Evolutionary conservation across 2,888 invertebrate genomes (phyloP).

Genomic region (Seira ritae): DNA sequence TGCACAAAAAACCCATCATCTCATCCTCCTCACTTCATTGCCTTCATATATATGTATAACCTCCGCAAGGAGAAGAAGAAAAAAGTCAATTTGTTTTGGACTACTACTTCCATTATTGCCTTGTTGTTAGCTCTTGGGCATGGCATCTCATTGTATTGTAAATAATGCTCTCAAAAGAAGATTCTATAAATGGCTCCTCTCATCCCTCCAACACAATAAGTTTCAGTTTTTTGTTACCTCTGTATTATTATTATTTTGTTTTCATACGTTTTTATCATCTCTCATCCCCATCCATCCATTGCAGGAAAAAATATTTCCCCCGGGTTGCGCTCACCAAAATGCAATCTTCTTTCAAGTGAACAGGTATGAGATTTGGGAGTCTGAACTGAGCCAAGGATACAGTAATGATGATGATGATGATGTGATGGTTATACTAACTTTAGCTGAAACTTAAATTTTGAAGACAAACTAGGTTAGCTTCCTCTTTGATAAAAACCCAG

Average conservation of each 20-base stretch:
- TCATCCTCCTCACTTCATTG: conserved; percentile 19
- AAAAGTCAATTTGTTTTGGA: conserved; percentile 21
- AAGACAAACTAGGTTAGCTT: not conserved
- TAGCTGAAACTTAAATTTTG: not conserved
- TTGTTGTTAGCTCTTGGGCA: conserved; percentile 18
- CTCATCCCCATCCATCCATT: not conserved
- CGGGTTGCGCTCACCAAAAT: not conserved
- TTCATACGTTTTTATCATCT: conserved; percentile 10
- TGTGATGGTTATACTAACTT: too few species aligned
- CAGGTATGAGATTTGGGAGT: not conserved
- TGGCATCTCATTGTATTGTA: conserved; percentile 16
- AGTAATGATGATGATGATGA: not conserved
- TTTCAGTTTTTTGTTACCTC: conserved; percentile 8
- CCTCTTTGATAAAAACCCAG: not conserved
- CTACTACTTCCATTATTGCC: conserved; percentile 21
- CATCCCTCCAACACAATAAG: not conserved
- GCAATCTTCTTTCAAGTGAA: conserved; percentile 1
- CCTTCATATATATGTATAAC: not conserved
- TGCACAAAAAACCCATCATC: conserved; percentile 20
- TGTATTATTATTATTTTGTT: not conserved
- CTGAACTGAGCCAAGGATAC: not conserved
- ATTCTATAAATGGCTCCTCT: conserved; percentile 20
- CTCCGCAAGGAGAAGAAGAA: not conserved
- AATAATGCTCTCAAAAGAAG: conserved; percentile 4
- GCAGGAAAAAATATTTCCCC: not conserved